Evolutionary conservation across 2,888 invertebrate genomes (phyloP), one percentile per base, ranked within the genome.

Genomic region (Stramonita haemastoma): DNA sequence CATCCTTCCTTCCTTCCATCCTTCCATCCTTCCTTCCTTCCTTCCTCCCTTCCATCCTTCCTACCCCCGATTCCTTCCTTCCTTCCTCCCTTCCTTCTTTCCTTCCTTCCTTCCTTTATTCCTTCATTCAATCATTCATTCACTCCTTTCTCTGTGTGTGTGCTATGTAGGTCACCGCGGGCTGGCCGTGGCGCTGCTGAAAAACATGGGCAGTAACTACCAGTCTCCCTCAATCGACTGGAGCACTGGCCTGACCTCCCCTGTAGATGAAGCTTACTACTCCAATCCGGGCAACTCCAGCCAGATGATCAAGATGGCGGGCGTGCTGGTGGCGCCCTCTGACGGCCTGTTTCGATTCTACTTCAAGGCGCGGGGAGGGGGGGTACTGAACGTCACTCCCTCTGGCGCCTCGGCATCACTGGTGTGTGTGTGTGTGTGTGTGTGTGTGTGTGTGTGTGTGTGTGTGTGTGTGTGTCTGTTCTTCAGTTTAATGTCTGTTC

Each of bases 261-360:
- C 77, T 34, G 86, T 92, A 11, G 93, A 94, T 79, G 91, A 92
- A 57, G 90, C 92, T 0, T 92, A 92, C 89, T 91, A 91, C 89
- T 87, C 88, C 29, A 66, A 83, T 5, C 92, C 92, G 36, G 57
- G 29, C 11, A 90, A 90, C 57, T 89, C 91, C 73, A 89, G 89
- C 36, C 93, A 91, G 89, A 93, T 92, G 36, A 91, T 91, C 8
- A 92, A 91, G 81, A 92, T 92, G 90, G 91, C 90, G 5, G 93
- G 92, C 0, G 93, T 91, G 87, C 94, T 94, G 85, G 88, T 93
- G 19, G 93, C 94, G 4, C 94, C 94, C 11, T 90, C 91, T 56
- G 84, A 90, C 46, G 93, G 93, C 83, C 86, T 91, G 0, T 95
- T 94, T 89, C 87, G 91, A 87, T 93, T 94, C 86, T 90, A 91